Evolutionary conservation across 92 coral and sea anemone species (phyloP).

Genomic region (Epizoanthus ramosus): DNA sequence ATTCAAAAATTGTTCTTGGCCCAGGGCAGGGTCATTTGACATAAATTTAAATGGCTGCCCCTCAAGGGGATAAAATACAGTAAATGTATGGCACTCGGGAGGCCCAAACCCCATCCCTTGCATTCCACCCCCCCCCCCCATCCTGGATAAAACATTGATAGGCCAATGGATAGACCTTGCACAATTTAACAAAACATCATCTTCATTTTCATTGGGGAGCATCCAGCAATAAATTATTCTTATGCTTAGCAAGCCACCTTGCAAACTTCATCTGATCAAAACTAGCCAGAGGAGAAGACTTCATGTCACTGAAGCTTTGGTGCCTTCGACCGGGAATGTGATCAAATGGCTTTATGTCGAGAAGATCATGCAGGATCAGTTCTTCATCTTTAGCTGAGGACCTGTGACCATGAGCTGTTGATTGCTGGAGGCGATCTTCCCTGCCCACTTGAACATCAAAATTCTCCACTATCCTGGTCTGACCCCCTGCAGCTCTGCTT

Average conservation of each 20-base stretch:
- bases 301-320: neutral
- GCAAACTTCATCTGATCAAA: neutral
- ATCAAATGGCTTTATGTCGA: constrained; percentile 38
- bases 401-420: constrained; percentile 48
- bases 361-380: constrained; percentile 38
- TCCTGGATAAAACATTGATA: no score
- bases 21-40: no score
- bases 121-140: no score
- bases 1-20: no score
- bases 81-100: no score
- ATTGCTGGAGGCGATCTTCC: neutral
- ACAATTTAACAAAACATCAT: no score
- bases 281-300: neutral
- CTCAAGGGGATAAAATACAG: no score
- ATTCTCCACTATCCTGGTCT: constrained; percentile 45
- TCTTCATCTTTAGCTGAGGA: constrained; percentile 51
- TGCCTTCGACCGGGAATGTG: constrained; percentile 33
- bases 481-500: constrained; percentile 55
- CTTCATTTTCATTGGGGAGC: constrained; percentile 43
- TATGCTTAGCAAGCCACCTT: constrained; percentile 28
- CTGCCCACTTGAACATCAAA: constrained; percentile 44
- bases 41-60: no score
- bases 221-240: constrained; percentile 42
- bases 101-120: no score
- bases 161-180: no score